phyloP scores from a whole-genome alignment of 37 sponge, comb jelly and placozoan species.

The Bolinopsis microptera region DNA sequence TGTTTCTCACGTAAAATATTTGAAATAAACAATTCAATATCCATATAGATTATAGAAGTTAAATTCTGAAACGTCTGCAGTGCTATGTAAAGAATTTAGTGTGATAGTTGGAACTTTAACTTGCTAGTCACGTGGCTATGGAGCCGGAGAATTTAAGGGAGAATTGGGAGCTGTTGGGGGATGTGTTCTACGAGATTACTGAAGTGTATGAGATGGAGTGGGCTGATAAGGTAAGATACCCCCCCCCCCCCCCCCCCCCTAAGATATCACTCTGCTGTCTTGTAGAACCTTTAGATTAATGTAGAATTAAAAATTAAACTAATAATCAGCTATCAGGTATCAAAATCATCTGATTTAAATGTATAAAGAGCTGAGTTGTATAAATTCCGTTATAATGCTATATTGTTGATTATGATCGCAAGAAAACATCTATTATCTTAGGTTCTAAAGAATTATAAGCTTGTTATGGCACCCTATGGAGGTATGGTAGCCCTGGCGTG shows the following conservation, averaged over 20 bases:
- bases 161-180: slow-evolving; percentile 47
- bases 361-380: no score
- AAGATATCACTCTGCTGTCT: not conserved
- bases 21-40: no score
- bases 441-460: slow-evolving; percentile 48
- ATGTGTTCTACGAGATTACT: slow-evolving; percentile 53
- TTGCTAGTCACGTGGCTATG: not conserved
- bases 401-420: no score
- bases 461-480: slow-evolving; percentile 54
- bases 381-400: no score
- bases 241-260: no score
- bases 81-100: no score
- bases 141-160: slow-evolving; percentile 21
- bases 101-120: no score
- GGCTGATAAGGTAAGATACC: slow-evolving; percentile 31
- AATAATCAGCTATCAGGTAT: not conserved
- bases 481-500: slow-evolving; percentile 51
- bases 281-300: not conserved
- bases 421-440: no score
- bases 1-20: no score
- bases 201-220: slow-evolving; percentile 64
- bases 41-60: no score
- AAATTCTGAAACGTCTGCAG: no score
- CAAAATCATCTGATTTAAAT: no score
- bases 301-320: not conserved